Percentiles rank a stretch among this genome's conserved stretches.
These are phyloP conservation scores for Gymnorhina tibicen DNA, from an alignment of 2,113 vertebrate genomes.

Conservation along the genomic window DNA sequence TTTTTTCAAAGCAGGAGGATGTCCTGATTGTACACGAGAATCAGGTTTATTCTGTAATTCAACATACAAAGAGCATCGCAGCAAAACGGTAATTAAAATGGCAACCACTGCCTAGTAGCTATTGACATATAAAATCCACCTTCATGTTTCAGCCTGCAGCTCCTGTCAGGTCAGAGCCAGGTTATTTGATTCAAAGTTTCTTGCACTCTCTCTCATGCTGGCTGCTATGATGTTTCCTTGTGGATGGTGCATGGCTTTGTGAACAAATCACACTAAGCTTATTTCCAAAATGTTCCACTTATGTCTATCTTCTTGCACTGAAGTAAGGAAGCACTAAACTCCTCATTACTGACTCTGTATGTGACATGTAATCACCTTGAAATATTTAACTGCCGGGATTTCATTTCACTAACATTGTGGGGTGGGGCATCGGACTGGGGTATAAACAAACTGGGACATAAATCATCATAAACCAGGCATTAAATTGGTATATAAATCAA, in stretches of 20 bases:
- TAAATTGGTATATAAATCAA: conserved; percentile 54
- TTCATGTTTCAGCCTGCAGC: neutral
- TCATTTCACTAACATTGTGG: neutral
- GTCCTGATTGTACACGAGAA: neutral
- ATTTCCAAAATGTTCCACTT: neutral
- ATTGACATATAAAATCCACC: neutral
- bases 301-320: neutral
- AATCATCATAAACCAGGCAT: conserved; percentile 45
- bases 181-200: neutral
- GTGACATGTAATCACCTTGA: conserved; percentile 30
- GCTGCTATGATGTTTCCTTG: neutral
- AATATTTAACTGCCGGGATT: conserved; percentile 22
- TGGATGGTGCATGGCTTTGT: neutral
- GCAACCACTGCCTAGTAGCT: neutral
- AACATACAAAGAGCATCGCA: neutral
- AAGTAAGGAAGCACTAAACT: conserved; percentile 6
- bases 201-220: neutral
- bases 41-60: neutral
- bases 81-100: neutral
- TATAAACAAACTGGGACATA: conserved; percentile 20
- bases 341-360: neutral
- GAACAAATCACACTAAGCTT: neutral
- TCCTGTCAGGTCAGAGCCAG: neutral
- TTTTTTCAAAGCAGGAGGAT: neutral
- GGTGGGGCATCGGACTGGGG: neutral